These are phyloP conservation scores for Cerastoderma edule DNA, from an alignment of 2,888 invertebrate genomes.

Conservation along the genomic window DNA sequence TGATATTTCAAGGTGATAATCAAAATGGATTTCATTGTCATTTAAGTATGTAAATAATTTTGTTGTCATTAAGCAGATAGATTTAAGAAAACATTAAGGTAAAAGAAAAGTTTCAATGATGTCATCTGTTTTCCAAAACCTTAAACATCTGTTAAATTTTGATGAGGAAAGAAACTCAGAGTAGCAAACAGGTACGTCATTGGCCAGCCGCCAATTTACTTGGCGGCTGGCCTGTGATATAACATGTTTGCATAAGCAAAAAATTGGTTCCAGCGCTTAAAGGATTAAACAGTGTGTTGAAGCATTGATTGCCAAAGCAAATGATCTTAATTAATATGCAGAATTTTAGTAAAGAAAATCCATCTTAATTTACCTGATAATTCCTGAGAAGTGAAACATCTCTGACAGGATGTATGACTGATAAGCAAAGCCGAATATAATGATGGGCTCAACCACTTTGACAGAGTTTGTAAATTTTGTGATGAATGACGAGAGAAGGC, in stretches of 20 bases:
- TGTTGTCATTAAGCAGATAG: not conserved
- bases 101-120: no score
- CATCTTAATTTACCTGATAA: slow-evolving; percentile 85
- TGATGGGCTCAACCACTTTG: slow-evolving; percentile 86
- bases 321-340: not conserved
- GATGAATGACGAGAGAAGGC: slow-evolving; percentile 84
- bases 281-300: no score
- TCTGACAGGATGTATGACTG: slow-evolving; percentile 86
- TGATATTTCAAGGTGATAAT: not conserved
- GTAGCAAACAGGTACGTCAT: no score
- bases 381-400: slow-evolving; percentile 86
- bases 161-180: no score
- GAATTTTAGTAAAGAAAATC: not conserved
- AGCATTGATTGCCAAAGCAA: no score
- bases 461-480: slow-evolving; percentile 84
- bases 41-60: not conserved
- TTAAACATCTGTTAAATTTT: no score
- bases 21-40: not conserved
- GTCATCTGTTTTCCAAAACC: no score
- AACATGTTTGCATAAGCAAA: no score
- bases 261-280: no score
- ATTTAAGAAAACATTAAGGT: no score
- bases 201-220: no score
- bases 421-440: slow-evolving; percentile 86
- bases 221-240: no score